phyloP scores from a whole-genome alignment of 92 coral and sea anemone genomes.

The Nematostella vectensis region DNA sequence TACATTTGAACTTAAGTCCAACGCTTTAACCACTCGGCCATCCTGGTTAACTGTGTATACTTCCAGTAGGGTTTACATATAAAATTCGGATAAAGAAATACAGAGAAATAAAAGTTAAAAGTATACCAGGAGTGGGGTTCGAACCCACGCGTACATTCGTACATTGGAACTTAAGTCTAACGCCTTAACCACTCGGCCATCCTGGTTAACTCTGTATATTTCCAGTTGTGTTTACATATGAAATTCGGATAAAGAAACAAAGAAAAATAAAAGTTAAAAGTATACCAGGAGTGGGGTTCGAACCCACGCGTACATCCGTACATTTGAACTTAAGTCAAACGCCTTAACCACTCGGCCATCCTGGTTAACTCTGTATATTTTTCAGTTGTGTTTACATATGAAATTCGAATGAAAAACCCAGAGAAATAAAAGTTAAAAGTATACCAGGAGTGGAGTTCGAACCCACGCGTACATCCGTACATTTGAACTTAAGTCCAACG shows the following conservation, averaged over 20 bases:
- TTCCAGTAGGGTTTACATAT: too few species aligned
- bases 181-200: slow-evolving; percentile 3
- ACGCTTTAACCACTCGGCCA: slow-evolving; percentile 2
- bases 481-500: slow-evolving; percentile 99
- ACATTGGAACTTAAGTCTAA: slow-evolving; percentile 1
- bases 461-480: slow-evolving; percentile 92
- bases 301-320: slow-evolving; percentile 90
- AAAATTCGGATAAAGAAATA: too few species aligned
- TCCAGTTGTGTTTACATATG: too few species aligned
- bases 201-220: too few species aligned
- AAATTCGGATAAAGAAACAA: too few species aligned
- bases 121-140: slow-evolving; percentile 99
- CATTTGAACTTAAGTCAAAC: slow-evolving; percentile 54
- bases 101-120: too few species aligned
- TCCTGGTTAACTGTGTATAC: too few species aligned
- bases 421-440: too few species aligned
- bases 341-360: slow-evolving; percentile 3
- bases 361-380: too few species aligned
- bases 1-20: slow-evolving; percentile 1
- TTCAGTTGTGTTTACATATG: too few species aligned
- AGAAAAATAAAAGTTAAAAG: too few species aligned
- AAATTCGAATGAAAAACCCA: too few species aligned
- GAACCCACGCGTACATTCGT: slow-evolving; percentile 9
- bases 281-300: slow-evolving; percentile 74
- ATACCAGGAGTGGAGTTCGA: slow-evolving; percentile 80